phyloP scores from a whole-genome alignment of 2,113 vertebrate species.

The Psilopsiagon aurifrons region DNA sequence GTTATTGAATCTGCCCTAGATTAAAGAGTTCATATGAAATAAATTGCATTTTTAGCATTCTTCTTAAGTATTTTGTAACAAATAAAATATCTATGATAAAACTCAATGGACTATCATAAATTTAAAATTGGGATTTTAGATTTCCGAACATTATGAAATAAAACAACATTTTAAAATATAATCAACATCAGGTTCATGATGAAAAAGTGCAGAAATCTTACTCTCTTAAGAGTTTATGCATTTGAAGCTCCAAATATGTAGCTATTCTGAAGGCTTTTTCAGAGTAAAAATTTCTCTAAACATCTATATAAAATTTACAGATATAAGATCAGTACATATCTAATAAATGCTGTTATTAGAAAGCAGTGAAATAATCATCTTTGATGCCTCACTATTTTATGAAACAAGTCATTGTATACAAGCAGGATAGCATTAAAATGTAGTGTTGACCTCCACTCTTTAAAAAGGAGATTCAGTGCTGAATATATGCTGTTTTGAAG shows the following conservation, averaged over 20 bases:
- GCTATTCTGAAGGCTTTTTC: neutral
- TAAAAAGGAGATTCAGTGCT: neutral
- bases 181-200: neutral
- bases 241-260: neutral
- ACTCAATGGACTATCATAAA: neutral
- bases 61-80: neutral
- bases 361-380: neutral
- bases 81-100: neutral
- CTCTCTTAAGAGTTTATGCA: accelerated
- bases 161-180: neutral
- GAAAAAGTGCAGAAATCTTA: neutral
- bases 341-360: neutral
- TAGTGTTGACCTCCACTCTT: neutral
- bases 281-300: neutral
- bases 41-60: neutral
- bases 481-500: conserved; percentile 32
- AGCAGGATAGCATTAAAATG: neutral
- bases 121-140: neutral
- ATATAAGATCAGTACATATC: neutral
- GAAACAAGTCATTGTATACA: neutral
- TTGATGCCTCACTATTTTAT: neutral
- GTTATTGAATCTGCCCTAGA: neutral
- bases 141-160: neutral
- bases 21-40: neutral
- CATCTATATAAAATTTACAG: neutral